phyloP scores from a whole-genome alignment of 2,888 invertebrate species.

The Meteorus colon region DNA sequence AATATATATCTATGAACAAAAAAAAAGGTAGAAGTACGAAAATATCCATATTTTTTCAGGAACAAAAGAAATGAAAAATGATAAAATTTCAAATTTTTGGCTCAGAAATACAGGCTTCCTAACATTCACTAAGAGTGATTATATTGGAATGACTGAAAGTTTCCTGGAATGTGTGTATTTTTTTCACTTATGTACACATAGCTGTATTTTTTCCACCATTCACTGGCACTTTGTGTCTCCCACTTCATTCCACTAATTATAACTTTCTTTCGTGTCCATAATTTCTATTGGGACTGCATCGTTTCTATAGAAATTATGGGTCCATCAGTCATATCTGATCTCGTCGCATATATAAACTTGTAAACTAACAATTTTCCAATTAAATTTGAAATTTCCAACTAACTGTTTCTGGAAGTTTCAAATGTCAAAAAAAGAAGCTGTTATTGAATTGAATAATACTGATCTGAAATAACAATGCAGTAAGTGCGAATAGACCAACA shows the following conservation, averaged over 20 bases:
- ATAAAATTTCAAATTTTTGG: slow-evolving; percentile 8
- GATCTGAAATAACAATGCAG: background rate
- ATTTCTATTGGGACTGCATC: too few species aligned
- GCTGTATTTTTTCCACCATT: background rate
- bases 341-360: background rate
- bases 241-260: too few species aligned
- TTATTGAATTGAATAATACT: background rate
- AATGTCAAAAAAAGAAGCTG: background rate
- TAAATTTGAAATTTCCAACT: background rate
- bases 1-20: slow-evolving; percentile 42
- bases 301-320: too few species aligned
- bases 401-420: background rate
- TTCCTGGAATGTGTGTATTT: background rate
- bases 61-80: slow-evolving; percentile 27
- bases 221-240: too few species aligned
- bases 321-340: too few species aligned
- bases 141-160: background rate
- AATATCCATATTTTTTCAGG: slow-evolving; percentile 57
- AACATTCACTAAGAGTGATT: background rate
- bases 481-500: background rate
- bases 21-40: slow-evolving; percentile 43
- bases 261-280: too few species aligned
- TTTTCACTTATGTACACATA: background rate
- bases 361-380: background rate
- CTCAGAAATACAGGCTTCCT: slow-evolving; percentile 3